Evolutionary conservation across 53 echinoderm and acorn worm genomes (phyloP).

Genomic region (Antedon mediterranea): DNA sequence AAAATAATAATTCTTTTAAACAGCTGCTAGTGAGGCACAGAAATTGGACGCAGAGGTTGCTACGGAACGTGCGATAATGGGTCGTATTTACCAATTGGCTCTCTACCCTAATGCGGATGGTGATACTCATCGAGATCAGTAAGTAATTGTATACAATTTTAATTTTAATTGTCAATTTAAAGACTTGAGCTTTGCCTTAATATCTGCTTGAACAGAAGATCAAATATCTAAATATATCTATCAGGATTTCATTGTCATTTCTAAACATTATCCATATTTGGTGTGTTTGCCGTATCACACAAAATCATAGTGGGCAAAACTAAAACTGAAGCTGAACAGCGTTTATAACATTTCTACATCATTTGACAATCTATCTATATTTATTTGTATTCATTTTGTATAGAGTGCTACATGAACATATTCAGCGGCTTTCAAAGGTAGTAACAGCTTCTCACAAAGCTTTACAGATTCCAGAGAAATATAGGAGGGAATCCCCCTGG

Average conservation of each 20-base stretch:
- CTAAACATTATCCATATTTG: not conserved
- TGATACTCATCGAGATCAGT: constrained; percentile 75
- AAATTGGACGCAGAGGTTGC: constrained; percentile 69
- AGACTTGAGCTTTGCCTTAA: too few relatives aligned
- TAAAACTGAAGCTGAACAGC: not conserved
- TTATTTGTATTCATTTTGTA: not conserved
- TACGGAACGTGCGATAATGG: constrained; percentile 90
- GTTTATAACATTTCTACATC: too few relatives aligned
- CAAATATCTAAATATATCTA: too few relatives aligned
- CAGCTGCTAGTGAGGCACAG: constrained; percentile 89
- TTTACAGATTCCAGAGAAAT: constrained; percentile 79
- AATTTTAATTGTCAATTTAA: too few relatives aligned
- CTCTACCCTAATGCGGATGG: constrained; percentile 89
- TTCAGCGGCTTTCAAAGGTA: constrained; percentile 51
- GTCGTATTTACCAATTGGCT: constrained; percentile 75
- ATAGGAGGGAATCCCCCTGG: constrained; percentile 82
- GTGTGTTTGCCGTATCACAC: not conserved
- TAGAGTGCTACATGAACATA: constrained; percentile 68
- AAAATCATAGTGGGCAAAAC: not conserved
- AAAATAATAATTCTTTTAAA: not conserved
- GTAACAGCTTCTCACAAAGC: constrained; percentile 68
- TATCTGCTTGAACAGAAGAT: too few relatives aligned
- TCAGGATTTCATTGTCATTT: too few relatives aligned
- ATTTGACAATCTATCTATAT: too few relatives aligned
- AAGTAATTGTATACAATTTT: not conserved